Percentiles rank a stretch among this genome's conserved stretches.
Conservation (phyloP, 1,140 invertebrate genomes). For the Pomacea maculata region DNA sequence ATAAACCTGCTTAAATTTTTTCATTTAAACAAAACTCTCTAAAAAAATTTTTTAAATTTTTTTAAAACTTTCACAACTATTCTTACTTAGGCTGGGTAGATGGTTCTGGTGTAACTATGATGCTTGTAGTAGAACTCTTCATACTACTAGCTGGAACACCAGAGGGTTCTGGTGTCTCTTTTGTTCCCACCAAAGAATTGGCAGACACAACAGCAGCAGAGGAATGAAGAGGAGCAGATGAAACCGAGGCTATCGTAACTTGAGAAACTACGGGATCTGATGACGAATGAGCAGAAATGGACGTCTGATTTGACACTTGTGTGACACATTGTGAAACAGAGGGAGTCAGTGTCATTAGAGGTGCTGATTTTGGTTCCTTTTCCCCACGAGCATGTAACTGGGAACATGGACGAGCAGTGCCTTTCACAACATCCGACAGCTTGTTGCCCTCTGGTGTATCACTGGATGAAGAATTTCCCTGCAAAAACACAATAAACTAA, state of each 20-base stretch:
- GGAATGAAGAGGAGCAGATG: conserved; percentile 20
- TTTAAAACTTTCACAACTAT: too few species aligned
- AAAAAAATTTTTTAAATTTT: too few species aligned
- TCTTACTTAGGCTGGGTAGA: conserved; percentile 35
- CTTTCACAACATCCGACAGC: conserved; percentile 84
- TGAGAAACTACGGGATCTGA: conserved; percentile 34
- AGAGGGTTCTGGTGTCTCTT: conserved; percentile 37
- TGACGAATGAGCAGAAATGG: conserved; percentile 22
- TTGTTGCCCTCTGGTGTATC: conserved; percentile 65
- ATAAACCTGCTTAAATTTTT: too few species aligned
- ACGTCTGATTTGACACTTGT: conserved; percentile 18
- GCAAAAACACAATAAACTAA: conserved; percentile 19
- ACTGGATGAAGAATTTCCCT: conserved; percentile 55
- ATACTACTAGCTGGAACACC: conserved; percentile 24
- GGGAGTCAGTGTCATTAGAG: conserved; percentile 20
- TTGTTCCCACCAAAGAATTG: conserved; percentile 22
- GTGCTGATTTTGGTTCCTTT: conserved; percentile 31
- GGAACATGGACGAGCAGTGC: conserved; percentile 70
- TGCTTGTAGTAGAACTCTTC: conserved; percentile 51
- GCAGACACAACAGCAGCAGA: conserved; percentile 28
- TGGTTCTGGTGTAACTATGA: conserved; percentile 35
- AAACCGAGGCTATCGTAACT: conserved; percentile 22
- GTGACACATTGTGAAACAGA: conserved; percentile 2
- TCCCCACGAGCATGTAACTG: conserved; percentile 1
- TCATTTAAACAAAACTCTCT: too few species aligned